Percentiles rank a stretch among this genome's conserved stretches.
phyloP scores from a whole-genome alignment of 2,797 vertebrate genomes.

The Leptoclinus maculatus region DNA sequence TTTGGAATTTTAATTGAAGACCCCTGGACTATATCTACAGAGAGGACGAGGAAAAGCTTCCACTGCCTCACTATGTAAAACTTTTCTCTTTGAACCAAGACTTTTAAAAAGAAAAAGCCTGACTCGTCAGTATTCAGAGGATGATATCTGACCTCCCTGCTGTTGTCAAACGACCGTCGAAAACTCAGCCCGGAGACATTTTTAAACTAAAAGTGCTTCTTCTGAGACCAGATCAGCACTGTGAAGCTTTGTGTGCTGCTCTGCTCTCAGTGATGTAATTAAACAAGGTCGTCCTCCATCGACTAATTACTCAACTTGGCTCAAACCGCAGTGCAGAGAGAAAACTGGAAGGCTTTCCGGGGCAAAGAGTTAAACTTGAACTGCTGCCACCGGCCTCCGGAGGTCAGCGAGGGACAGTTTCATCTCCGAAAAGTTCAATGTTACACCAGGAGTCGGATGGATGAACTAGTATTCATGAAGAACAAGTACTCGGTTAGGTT shows the following conservation, averaged over 20 bases:
- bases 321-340: conserved; percentile 19
- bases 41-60: neutral
- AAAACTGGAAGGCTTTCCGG: conserved; percentile 18
- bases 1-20: too few relatives aligned
- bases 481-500: too few relatives aligned
- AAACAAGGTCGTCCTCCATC: conserved; percentile 52
- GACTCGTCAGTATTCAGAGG: conserved; percentile 19
- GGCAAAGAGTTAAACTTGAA: conserved; percentile 19
- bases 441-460: too few relatives aligned
- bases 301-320: conserved; percentile 54
- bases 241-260: neutral
- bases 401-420: conserved; percentile 22
- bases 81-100: neutral
- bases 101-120: neutral
- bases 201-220: conserved; percentile 11
- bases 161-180: conserved; percentile 5
- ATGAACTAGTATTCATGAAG: too few relatives aligned
- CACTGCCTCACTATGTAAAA: neutral
- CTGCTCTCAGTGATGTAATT: conserved; percentile 38
- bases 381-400: conserved; percentile 29
- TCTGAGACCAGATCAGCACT: conserved; percentile 13
- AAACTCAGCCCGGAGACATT: conserved; percentile 16
- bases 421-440: neutral
- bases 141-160: conserved; percentile 29
- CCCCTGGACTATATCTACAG: too few relatives aligned